These are phyloP conservation scores for Perca flavescens DNA, from an alignment of 2,113 vertebrate species.

Conservation along the genomic window DNA sequence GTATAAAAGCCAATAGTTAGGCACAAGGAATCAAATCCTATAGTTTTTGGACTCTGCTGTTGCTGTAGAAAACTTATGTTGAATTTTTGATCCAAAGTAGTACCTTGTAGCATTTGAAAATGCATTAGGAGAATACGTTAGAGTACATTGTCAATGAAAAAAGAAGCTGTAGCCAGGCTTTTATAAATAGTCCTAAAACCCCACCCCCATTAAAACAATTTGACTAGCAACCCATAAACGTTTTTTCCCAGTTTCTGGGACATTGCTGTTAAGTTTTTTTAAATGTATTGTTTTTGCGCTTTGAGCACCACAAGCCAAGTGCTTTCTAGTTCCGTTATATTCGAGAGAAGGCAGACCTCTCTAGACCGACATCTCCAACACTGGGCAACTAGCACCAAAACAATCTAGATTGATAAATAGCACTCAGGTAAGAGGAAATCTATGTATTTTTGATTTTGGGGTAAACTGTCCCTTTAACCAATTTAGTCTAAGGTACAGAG, in stretches of 20 bases:
- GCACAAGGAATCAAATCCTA: background rate
- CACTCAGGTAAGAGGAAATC: too few relatives aligned
- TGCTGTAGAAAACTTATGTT: background rate
- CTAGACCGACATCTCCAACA: too few relatives aligned
- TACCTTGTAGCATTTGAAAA: background rate
- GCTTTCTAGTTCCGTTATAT: too few relatives aligned
- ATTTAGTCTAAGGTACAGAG: background rate
- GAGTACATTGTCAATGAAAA: background rate
- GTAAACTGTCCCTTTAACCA: too few relatives aligned
- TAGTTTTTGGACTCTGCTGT: background rate
- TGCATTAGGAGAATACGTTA: slow-evolving; percentile 5
- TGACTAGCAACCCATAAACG: too few relatives aligned
- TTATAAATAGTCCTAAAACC: background rate
- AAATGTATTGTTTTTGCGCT: too few relatives aligned
- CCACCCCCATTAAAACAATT: background rate
- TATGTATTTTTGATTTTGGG: too few relatives aligned
- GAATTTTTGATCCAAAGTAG: background rate
- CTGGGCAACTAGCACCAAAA: too few relatives aligned
- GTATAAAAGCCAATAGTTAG: slow-evolving; percentile 21
- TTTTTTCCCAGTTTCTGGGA: background rate
- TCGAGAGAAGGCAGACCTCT: too few relatives aligned
- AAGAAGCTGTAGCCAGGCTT: background rate
- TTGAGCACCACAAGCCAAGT: too few relatives aligned
- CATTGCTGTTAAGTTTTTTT: too few relatives aligned
- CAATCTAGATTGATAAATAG: too few relatives aligned